Base-by-base conservation (phyloP, 1,140 invertebrate species). In the Bombus polaris region DNA sequence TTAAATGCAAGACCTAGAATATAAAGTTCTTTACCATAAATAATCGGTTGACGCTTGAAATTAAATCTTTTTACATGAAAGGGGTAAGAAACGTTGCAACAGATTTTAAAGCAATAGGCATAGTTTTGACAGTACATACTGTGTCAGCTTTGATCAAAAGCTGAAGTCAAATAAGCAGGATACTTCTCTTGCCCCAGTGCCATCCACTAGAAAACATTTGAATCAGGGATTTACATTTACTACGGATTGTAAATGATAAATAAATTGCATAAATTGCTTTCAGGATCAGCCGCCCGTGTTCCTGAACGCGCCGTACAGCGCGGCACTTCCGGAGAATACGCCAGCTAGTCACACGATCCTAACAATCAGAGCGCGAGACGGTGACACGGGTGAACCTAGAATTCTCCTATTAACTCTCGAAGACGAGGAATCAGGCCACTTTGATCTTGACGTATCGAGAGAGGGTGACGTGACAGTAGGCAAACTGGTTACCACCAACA, bases 201-300 rank as follows among this genome's bases (percentile, higher is more conserved):
- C 15, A 47, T 18, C 15, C 47, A 47, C 47, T 47, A 32, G 9
- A 10, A 59, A 28, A 28, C 3, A 4, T n/a, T 62, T 28, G 25
- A 62, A n/a, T 28, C 59, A 9, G 18, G 5, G 0, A 53, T 22
- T 53, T 12, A 12, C 59, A 3, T 62, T n/a, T n/a, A 62, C 8
- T 62, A 53, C 18, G 25, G 3, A 59, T 59, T 28, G 0, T 28
- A 28, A 28, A n/a, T 62, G 10, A n/a, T 28, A n/a, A 62, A 10
- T 13, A 62, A n/a, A n/a, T 62, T 62, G 28, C 28, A 28, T 37
- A 3, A 12, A 73, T 87, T 39, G 74, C 57, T 75, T 78, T 42
- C 70, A 97, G 92, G 98, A 98, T 93, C 97, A 98, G 91, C 97
- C 97, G 35, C 98, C 98, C 0, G 95, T 96, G 3, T 98, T 98